phyloP scores from a whole-genome alignment of 2,113 vertebrate genomes.

The Stegostoma tigrinum region DNA sequence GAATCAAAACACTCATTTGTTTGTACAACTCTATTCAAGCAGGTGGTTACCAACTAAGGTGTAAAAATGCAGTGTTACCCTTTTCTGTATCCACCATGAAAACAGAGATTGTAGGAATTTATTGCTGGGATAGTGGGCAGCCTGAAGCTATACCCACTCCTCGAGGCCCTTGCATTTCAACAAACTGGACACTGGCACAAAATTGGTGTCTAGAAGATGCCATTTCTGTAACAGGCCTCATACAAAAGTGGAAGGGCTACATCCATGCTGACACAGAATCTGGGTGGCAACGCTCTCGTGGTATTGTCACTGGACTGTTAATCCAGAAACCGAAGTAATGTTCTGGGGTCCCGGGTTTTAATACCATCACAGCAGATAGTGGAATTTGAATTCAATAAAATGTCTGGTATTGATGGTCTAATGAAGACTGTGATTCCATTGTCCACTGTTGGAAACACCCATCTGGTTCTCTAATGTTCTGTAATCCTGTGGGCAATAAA shows the following conservation, averaged over 20 bases:
- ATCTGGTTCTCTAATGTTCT: too few relatives aligned
- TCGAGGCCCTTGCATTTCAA: background rate
- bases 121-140: background rate
- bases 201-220: background rate
- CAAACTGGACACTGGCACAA: background rate
- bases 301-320: background rate
- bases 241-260: background rate
- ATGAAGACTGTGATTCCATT: too few relatives aligned
- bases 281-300: background rate
- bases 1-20: background rate
- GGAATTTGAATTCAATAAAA: too few relatives aligned
- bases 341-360: too few relatives aligned
- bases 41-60: background rate
- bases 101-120: background rate
- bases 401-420: too few relatives aligned
- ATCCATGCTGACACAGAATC: background rate
- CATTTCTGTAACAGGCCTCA: background rate
- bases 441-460: too few relatives aligned
- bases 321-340: too few relatives aligned
- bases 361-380: too few relatives aligned
- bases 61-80: background rate
- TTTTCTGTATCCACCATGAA: background rate
- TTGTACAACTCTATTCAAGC: background rate
- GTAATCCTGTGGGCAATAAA: too few relatives aligned
- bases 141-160: background rate